Base-by-base conservation (phyloP, 2,797 vertebrate species). In the Margarornis squamiger region DNA sequence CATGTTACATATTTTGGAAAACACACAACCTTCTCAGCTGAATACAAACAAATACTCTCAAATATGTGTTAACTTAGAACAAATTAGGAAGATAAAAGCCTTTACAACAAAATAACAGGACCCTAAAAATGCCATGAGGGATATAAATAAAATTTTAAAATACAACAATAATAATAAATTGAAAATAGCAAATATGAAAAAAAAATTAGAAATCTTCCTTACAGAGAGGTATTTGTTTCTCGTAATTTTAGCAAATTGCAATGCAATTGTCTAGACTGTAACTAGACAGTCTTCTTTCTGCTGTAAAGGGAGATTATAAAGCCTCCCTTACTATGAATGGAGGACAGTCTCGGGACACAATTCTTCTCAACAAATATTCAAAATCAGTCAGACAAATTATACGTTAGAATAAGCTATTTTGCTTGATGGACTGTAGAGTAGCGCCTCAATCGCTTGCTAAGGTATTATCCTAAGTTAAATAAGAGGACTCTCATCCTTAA, bases 51-150 rank as follows among this genome's bases (percentile, higher is more conserved):
- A 94, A 91, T 63, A 91, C n/a, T 92, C 95, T 26, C 59, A 92
- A 52, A 63, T 96, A 94, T 95, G 90, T 73, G 32, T 78, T 95
- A 97, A 93, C 49, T 80, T 88, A 75, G 81, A 96, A 85, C 85
- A 92, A 93, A 95, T 89, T 43, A 66, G 48, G 16, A 88, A 46
- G 75, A 76, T 71, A 46, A 21, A 77, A 77, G 57, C 11, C 29
- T 88, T 83, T 55, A 68, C 13, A 58, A 43, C 1, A 3, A 90
- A 93, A n/a, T 75, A 87, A 83, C 17, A 70, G 17, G 34, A 71
- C 79, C 49, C 67, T 45, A 92, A 94, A 71, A 89, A 61, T 63
- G 65, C 45, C 23, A 57, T 23, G 38, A 85, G 4, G 6, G 7
- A 62, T 58, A 73, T 18, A 70, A 88, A 54, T 32, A 32, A 12